Percentiles rank a stretch among this genome's conserved stretches.
Evolutionary conservation across 2,888 invertebrate genomes (phyloP).

Genomic region (Cryptus armator): DNA sequence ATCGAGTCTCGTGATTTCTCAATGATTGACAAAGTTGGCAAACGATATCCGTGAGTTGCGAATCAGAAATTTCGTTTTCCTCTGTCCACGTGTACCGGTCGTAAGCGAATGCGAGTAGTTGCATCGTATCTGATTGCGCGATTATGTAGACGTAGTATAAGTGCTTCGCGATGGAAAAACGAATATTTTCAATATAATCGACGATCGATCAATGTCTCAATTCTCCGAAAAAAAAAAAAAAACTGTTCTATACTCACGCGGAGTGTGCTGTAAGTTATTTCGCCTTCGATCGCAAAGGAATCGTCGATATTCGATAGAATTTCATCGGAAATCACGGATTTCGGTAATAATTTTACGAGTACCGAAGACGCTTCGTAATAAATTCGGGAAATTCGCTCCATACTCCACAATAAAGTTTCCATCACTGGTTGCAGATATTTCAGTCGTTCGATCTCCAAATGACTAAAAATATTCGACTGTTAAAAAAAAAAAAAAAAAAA

Average conservation of each 20-base stretch:
- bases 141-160: slow-evolving; percentile 80
- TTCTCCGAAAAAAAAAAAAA: neutral
- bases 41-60: slow-evolving; percentile 72
- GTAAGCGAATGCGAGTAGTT: slow-evolving; percentile 78
- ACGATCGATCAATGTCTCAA: neutral
- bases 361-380: slow-evolving; percentile 74
- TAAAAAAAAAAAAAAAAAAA: neutral
- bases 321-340: slow-evolving; percentile 58
- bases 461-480: slow-evolving; percentile 66
- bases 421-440: slow-evolving; percentile 76
- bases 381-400: slow-evolving; percentile 73
- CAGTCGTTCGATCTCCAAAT: slow-evolving; percentile 75
- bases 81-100: slow-evolving; percentile 68
- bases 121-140: slow-evolving; percentile 81
- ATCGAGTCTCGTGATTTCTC: slow-evolving; percentile 67
- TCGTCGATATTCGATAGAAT: slow-evolving; percentile 72
- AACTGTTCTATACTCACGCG: slow-evolving; percentile 71
- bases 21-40: slow-evolving; percentile 70
- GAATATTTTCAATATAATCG: slow-evolving; percentile 43
- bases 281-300: slow-evolving; percentile 72
- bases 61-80: slow-evolving; percentile 69
- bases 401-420: slow-evolving; percentile 74
- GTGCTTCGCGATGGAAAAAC: slow-evolving; percentile 72
- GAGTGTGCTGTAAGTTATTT: slow-evolving; percentile 78
- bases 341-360: slow-evolving; percentile 74